phyloP scores from a whole-genome alignment of 2,113 vertebrate genomes.

The Pipra filicauda region DNA sequence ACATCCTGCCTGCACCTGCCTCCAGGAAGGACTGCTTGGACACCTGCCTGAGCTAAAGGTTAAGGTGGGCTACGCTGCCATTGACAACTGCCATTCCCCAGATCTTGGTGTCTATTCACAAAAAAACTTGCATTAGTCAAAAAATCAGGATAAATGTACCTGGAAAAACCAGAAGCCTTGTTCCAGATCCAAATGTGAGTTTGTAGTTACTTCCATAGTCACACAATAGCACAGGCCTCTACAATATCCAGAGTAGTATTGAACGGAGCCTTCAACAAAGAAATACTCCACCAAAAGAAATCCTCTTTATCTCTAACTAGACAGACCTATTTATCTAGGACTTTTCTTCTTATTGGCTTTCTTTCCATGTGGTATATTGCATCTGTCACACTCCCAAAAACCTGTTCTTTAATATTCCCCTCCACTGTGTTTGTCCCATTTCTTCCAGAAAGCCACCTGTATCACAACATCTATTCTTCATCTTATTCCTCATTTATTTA shows the following conservation, averaged over 20 bases:
- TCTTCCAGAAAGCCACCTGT: background rate
- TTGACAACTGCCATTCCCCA: background rate
- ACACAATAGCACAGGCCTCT: constrained; percentile 54
- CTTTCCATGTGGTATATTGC: background rate
- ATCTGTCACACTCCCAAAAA: background rate
- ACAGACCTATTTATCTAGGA: background rate
- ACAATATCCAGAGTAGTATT: constrained; percentile 26
- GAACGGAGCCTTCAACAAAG: background rate
- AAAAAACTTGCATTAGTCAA: background rate
- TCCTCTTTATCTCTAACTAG: background rate
- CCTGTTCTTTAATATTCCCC: background rate
- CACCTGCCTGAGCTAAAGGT: background rate
- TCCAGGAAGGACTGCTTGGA: background rate
- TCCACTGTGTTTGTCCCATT: background rate
- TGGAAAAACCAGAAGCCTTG: constrained; percentile 29
- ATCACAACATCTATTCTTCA: background rate
- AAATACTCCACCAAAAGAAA: background rate
- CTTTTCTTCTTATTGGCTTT: background rate
- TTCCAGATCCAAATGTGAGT: constrained; percentile 57
- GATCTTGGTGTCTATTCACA: background rate
- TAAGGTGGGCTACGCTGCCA: background rate
- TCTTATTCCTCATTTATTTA: background rate
- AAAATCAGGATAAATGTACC: constrained; percentile 26
- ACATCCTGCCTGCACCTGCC: background rate
- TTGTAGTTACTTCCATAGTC: background rate